A percentile compares a stretch with the other conserved stretches of the same genome.
phyloP scores from a whole-genome alignment of 1,140 invertebrate species.

The Lasioglossum albipes region DNA sequence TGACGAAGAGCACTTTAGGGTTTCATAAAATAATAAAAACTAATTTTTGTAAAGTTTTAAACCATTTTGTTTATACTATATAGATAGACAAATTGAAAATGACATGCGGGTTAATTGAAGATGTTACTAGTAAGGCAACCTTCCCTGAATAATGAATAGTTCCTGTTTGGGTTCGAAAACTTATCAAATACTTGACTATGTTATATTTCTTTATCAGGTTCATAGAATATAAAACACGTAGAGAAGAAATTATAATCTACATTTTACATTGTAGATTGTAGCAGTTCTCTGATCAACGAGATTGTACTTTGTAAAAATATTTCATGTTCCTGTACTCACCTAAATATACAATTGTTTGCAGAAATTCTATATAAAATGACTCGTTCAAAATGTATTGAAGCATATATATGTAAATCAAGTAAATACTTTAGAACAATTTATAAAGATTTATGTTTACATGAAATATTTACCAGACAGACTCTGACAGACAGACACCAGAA shows the following conservation, averaged over 20 bases:
- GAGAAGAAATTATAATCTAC: background rate
- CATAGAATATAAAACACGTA: background rate
- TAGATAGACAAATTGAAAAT: slow-evolving; percentile 46
- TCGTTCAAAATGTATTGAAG: no score
- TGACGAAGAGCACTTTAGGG: slow-evolving; percentile 67
- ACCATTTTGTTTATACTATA: slow-evolving; percentile 60
- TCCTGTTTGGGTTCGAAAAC: slow-evolving; percentile 26
- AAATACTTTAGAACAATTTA: no score
- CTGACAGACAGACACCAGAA: no score
- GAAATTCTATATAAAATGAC: no score
- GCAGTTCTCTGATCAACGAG: no score
- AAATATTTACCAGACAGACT: no score
- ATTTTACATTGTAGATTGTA: no score
- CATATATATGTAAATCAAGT: no score
- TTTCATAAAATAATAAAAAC: slow-evolving; percentile 21
- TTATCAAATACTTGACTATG: slow-evolving; percentile 32
- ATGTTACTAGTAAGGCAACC: slow-evolving; percentile 55
- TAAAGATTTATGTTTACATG: no score
- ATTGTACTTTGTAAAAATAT: no score
- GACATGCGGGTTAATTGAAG: slow-evolving; percentile 56
- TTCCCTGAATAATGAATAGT: slow-evolving; percentile 30
- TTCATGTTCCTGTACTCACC: no score
- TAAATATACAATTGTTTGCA: no score
- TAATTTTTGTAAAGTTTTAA: slow-evolving; percentile 34
- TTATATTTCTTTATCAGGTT: slow-evolving; percentile 5